Base-by-base conservation (phyloP, 2,888 invertebrate species). In the Lasioglossum lativentre region DNA sequence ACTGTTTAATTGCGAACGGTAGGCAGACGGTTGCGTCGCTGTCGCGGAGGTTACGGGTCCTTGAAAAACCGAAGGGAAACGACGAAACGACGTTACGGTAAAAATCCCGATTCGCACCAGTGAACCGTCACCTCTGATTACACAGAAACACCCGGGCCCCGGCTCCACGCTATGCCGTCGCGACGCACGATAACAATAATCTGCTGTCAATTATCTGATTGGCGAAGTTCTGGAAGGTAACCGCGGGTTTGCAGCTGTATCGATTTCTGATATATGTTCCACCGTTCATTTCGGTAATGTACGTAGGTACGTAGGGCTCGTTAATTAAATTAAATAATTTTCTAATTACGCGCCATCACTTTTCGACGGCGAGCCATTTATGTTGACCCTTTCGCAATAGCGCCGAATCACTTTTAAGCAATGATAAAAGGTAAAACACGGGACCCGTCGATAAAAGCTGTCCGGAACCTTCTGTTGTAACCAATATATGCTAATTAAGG, bases 61-160 rank as follows among this genome's bases (percentile, higher is more conserved):
- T 93, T 93, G 92, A 88, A 86, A 83, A 86, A 86, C 83, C 86
- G 85, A 83, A 86, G 91, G 85, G 87, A 90, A 91, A 88, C 88
- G 81, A 81, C 63, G 52, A 52, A 52, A 52, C 56, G 56, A 5
- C 85, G 85, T 77, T 80, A 84, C 83, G 82, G 90, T 82, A 88
- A 90, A 92, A 89, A 83, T 88, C 86, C 86, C 87, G 90, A 88
- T 83, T 38, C 86, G 90, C 91, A 74, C 87, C 89, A 89, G 66
- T 88, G 90, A 91, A 89, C 87, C 89, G 89, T 88, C 87, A 82
- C 88, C 80, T 70, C 71, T 77, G 78, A 78, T 80, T 86, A 76
- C 78, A 75, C 82, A 47, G 27, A 45, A 79, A 79, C 74, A 34
- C 27, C 40, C 47, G 23, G 30, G 59, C 66, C 40, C 59, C 56